phyloP scores from a whole-genome alignment of 2,888 invertebrate genomes.

The Arrhopalites spinosus region DNA sequence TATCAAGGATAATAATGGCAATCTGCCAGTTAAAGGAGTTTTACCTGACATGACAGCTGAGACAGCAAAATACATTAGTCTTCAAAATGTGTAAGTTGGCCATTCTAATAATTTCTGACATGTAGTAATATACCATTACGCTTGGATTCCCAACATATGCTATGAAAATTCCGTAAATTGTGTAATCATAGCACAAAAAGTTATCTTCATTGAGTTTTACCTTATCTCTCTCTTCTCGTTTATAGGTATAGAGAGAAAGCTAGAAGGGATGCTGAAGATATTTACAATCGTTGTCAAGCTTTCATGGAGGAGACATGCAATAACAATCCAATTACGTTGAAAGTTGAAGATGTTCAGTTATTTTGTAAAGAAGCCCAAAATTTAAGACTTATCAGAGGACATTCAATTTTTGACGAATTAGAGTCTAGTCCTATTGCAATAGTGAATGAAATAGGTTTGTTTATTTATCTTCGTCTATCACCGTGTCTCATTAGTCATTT shows the following conservation, averaged over 20 bases:
- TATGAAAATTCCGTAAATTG: too few species aligned
- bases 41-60: slow-evolving; percentile 97
- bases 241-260: slow-evolving; percentile 79
- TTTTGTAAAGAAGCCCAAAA: slow-evolving; percentile 88
- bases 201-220: too few species aligned
- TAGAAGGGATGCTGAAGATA: slow-evolving; percentile 75
- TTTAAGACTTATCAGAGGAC: slow-evolving; percentile 76
- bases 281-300: slow-evolving; percentile 80
- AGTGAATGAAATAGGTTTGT: slow-evolving; percentile 64
- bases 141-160: neutral
- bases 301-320: slow-evolving; percentile 65
- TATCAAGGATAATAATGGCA: slow-evolving; percentile 80
- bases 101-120: neutral
- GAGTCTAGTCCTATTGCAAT: slow-evolving; percentile 66
- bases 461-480: slow-evolving; percentile 13
- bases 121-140: neutral
- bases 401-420: slow-evolving; percentile 78
- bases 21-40: slow-evolving; percentile 81
- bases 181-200: too few species aligned
- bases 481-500: neutral
- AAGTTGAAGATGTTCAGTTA: slow-evolving; percentile 71
- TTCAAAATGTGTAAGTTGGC: slow-evolving; percentile 77
- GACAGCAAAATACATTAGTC: slow-evolving; percentile 82
- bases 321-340: slow-evolving; percentile 47
- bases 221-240: too few species aligned